Percentiles rank a stretch among this genome's conserved stretches.
Conservation (phyloP, 2,888 invertebrate species). For the Epistrophe eligans region DNA sequence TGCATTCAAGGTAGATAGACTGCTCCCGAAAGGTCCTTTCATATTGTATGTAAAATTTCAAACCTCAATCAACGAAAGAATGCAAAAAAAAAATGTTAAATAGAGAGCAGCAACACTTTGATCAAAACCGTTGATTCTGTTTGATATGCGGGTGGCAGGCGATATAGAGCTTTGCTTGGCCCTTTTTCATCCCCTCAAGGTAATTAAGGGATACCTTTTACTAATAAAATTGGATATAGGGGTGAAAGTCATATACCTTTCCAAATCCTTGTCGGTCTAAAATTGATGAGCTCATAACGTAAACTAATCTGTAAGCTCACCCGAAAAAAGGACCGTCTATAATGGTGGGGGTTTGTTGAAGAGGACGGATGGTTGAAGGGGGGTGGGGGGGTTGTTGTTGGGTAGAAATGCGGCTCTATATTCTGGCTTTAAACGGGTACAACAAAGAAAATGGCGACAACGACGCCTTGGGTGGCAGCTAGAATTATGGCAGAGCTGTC, state of each 20-base stretch:
- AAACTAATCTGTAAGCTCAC: slow-evolving; percentile 75
- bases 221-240: slow-evolving; percentile 63
- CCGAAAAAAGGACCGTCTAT: slow-evolving; percentile 66
- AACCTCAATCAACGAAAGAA: slow-evolving; percentile 54
- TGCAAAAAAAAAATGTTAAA: slow-evolving; percentile 4
- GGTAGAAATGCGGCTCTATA: not conserved
- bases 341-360: not conserved
- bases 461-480: slow-evolving; percentile 76
- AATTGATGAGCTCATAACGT: slow-evolving; percentile 76
- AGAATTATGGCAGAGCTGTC: slow-evolving; percentile 75
- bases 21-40: slow-evolving; percentile 54
- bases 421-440: slow-evolving; percentile 45
- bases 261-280: slow-evolving; percentile 56
- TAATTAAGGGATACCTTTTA: slow-evolving; percentile 61
- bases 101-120: slow-evolving; percentile 42
- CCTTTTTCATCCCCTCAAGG: slow-evolving; percentile 45
- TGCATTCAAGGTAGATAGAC: slow-evolving; percentile 45
- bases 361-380: not conserved
- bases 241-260: slow-evolving; percentile 37
- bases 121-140: slow-evolving; percentile 46
- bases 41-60: slow-evolving; percentile 32
- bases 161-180: slow-evolving; percentile 2
- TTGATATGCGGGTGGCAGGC: slow-evolving; percentile 45
- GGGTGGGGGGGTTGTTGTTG: not conserved
- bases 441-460: slow-evolving; percentile 72